phyloP scores from a whole-genome alignment of 2,888 invertebrate species.

The Rugalucina vietnamica region DNA sequence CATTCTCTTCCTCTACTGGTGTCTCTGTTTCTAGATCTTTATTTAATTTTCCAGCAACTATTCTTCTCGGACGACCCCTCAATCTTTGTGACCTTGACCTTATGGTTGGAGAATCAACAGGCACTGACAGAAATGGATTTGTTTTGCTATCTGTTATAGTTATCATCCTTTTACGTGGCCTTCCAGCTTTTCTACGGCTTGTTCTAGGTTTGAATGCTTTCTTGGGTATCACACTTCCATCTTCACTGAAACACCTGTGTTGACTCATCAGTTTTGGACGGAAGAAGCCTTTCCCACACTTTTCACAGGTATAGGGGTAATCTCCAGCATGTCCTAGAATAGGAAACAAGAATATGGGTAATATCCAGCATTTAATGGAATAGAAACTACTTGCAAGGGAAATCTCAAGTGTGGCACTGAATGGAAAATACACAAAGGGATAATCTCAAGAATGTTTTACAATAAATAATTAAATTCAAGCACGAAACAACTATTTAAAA shows the following conservation, averaged over 20 bases:
- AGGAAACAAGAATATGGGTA: neutral
- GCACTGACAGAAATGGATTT: conserved; percentile 6
- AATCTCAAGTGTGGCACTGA: too few relatives aligned
- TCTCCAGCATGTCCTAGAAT: conserved; percentile 79
- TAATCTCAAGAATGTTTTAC: too few relatives aligned
- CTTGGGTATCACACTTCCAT: conserved; percentile 62
- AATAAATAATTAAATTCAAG: too few relatives aligned
- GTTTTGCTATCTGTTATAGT: conserved; percentile 2
- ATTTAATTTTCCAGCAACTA: neutral
- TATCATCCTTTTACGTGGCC: conserved; percentile 71
- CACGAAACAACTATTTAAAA: too few relatives aligned
- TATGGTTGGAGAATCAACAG: neutral
- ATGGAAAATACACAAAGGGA: too few relatives aligned
- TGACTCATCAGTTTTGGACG: conserved; percentile 77
- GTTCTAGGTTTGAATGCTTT: conserved; percentile 70
- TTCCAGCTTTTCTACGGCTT: conserved; percentile 73
- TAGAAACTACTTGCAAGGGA: too few relatives aligned
- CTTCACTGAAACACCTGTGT: conserved; percentile 77
- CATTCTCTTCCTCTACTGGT: neutral
- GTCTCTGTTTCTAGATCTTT: neutral
- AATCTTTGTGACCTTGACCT: neutral
- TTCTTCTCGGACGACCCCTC: neutral
- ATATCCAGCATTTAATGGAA: too few relatives aligned
- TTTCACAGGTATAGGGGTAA: conserved; percentile 78
- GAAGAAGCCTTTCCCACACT: conserved; percentile 80